These are phyloP conservation scores for Chrysaora quinquecirrha DNA, from an alignment of 30 jellyfish, hydroid and myxozoan genomes.

Conservation along the genomic window DNA sequence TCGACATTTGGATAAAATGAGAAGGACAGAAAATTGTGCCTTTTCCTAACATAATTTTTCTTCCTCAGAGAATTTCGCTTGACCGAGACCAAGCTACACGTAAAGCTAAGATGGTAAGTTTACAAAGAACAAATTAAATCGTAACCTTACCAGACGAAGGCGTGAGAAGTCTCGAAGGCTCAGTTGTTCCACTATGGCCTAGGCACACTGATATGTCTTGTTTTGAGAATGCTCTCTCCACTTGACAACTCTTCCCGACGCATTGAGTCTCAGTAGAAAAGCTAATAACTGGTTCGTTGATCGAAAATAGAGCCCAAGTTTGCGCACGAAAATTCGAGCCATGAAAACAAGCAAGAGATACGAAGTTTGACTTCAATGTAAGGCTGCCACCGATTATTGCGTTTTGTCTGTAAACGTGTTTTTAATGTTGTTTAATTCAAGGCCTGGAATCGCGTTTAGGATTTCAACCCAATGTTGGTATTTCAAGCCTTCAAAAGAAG, in stretches of 20 bases:
- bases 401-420: constrained; percentile 45
- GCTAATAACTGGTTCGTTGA: constrained; percentile 79
- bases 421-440: constrained; percentile 51
- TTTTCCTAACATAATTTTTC: too few species aligned
- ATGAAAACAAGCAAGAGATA: constrained; percentile 93
- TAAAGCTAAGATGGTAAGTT: too few species aligned
- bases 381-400: constrained; percentile 82
- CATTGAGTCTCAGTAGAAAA: constrained; percentile 72
- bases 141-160: constrained; percentile 6
- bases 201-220: constrained; percentile 70
- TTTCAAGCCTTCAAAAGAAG: constrained; percentile 75
- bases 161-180: constrained; percentile 17
- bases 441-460: constrained; percentile 78
- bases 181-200: constrained; percentile 57
- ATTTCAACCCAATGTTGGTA: constrained; percentile 98
- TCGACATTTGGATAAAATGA: too few species aligned
- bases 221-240: constrained; percentile 74
- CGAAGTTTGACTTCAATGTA: constrained; percentile 76
- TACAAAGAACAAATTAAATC: too few species aligned
- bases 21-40: too few species aligned
- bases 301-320: constrained; percentile 95
- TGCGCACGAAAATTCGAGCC: constrained; percentile 99
- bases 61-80: too few species aligned
- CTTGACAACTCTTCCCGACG: constrained; percentile 93
- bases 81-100: too few species aligned